A percentile compares a stretch with the other conserved stretches of the same genome.
Conservation (phyloP, 2,113 vertebrate genomes). For the Albula goreensis region DNA sequence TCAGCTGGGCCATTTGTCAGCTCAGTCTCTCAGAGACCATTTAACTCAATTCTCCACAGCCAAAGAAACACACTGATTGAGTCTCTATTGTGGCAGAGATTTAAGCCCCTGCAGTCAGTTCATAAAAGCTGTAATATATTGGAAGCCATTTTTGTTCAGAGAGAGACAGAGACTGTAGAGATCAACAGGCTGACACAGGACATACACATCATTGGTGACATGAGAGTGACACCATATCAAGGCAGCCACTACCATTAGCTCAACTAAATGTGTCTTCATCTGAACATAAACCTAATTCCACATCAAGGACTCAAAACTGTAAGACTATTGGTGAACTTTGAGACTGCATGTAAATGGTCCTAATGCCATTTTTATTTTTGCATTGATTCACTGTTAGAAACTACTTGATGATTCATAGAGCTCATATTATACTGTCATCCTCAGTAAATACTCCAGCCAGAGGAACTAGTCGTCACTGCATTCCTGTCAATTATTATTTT, state of each 20-base stretch:
- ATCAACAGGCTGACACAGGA: background rate
- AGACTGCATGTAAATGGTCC: background rate
- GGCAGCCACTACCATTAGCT: background rate
- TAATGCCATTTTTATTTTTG: background rate
- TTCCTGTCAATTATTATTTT: background rate
- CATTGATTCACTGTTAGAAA: background rate
- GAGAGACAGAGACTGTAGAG: background rate
- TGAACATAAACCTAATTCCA: background rate
- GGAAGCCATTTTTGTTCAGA: background rate
- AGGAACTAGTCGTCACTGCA: background rate
- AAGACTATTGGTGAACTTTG: background rate
- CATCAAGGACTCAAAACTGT: background rate
- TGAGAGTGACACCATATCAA: background rate
- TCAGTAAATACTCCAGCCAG: background rate
- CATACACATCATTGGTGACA: background rate
- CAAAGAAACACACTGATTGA: constrained; percentile 10
- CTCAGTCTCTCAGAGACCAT: constrained; percentile 34
- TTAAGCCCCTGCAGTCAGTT: constrained; percentile 2
- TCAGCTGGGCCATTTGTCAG: constrained; percentile 28
- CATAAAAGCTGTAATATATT: background rate
- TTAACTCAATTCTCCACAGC: constrained; percentile 37
- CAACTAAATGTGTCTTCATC: background rate
- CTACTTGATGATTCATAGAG: background rate
- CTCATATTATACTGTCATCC: background rate
- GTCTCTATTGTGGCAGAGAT: constrained; percentile 10